Conservation (phyloP, 1,140 invertebrate species). For the Drosophila seguyi region DNA sequence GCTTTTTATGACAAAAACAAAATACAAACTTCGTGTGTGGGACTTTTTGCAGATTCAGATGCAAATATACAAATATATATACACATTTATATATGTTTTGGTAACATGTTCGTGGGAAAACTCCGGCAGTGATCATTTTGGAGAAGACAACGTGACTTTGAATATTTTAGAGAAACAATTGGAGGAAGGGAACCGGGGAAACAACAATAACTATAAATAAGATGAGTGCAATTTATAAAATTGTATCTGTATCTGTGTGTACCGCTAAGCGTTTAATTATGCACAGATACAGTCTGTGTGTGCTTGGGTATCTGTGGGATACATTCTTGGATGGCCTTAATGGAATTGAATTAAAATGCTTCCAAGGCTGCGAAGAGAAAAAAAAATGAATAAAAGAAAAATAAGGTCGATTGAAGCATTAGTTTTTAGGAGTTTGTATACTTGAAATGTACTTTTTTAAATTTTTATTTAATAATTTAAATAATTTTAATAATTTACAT, state of each 20-base stretch:
- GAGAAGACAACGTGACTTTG: slow-evolving; percentile 56
- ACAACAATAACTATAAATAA: slow-evolving; percentile 36
- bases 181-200: background rate
- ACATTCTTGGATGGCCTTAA: slow-evolving; percentile 17
- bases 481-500: background rate
- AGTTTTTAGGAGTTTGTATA: background rate
- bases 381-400: background rate
- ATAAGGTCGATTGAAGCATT: background rate
- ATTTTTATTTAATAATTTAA: background rate
- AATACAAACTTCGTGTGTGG: slow-evolving; percentile 25
- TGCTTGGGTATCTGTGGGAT: background rate
- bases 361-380: slow-evolving; percentile 7
- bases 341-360: slow-evolving; percentile 14
- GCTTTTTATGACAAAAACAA: slow-evolving; percentile 36
- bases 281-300: slow-evolving; percentile 21
- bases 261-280: slow-evolving; percentile 43
- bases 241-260: slow-evolving; percentile 36
- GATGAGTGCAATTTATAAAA: slow-evolving; percentile 59
- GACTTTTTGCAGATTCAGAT: slow-evolving; percentile 28
- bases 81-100: slow-evolving; percentile 5
- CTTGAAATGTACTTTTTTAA: background rate
- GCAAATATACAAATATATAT: slow-evolving; percentile 3
- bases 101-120: slow-evolving; percentile 53
- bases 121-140: slow-evolving; percentile 26
- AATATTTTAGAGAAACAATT: slow-evolving; percentile 55